Conservation (phyloP, 2,888 invertebrate species). For the Pegoplata infirma region DNA sequence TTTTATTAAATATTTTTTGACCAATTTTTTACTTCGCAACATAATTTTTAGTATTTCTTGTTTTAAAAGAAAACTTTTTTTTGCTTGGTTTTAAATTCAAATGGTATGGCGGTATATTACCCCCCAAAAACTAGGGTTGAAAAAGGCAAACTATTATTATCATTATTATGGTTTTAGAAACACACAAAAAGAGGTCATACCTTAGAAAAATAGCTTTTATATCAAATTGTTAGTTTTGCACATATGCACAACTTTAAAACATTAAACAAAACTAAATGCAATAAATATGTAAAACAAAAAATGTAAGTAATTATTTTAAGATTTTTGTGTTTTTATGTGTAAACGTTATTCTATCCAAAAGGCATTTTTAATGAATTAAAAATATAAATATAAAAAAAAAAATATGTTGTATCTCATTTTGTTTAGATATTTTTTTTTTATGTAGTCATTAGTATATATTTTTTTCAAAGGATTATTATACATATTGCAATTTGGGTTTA, state of each 20-base stretch:
- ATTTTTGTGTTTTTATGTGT: slow-evolving; percentile 7
- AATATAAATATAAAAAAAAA: not conserved
- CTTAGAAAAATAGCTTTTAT: slow-evolving; percentile 31
- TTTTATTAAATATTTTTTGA: too few species aligned
- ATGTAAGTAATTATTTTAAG: slow-evolving; percentile 49
- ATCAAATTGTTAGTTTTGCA: slow-evolving; percentile 45
- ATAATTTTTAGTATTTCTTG: too few species aligned
- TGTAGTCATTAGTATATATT: not conserved
- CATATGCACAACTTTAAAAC: too few species aligned
- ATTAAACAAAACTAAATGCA: slow-evolving; percentile 18
- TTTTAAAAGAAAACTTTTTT: too few species aligned
- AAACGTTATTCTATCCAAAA: slow-evolving; percentile 14
- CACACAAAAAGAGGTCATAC: slow-evolving; percentile 32
- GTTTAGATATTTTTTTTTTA: not conserved
- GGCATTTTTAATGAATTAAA: slow-evolving; percentile 43
- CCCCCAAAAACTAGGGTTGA: not conserved
- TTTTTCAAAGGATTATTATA: not conserved
- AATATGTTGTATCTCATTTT: not conserved
- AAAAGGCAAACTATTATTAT: slow-evolving; percentile 15
- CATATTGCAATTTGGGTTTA: not conserved
- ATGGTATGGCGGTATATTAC: not conserved
- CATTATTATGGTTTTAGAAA: slow-evolving; percentile 36
- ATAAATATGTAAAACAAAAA: slow-evolving; percentile 34
- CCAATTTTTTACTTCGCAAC: too few species aligned
- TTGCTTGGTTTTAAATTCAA: too few species aligned